These are phyloP conservation scores for Acholoe squamosa DNA, from an alignment of 2,888 invertebrate genomes.

Conservation along the genomic window DNA sequence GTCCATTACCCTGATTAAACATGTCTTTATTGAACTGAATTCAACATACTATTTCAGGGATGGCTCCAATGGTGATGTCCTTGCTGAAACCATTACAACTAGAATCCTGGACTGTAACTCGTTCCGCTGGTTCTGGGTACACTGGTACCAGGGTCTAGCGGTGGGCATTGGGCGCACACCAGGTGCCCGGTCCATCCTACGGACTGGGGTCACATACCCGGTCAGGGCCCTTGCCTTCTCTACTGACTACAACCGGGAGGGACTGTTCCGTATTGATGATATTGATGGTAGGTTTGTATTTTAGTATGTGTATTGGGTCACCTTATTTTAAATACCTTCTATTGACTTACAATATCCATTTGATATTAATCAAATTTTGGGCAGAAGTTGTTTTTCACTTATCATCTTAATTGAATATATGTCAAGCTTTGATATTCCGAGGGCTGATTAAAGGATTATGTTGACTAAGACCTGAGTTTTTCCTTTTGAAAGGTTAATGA, in stretches of 20 bases:
- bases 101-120: background rate
- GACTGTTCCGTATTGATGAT: background rate
- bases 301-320: too few species aligned
- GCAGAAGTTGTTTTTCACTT: too few species aligned
- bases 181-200: background rate
- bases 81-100: background rate
- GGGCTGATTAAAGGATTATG: too few species aligned
- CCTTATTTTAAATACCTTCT: too few species aligned
- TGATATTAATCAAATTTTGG: too few species aligned
- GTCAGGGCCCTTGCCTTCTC: background rate
- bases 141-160: slow-evolving; percentile 53
- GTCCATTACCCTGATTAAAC: too few species aligned
- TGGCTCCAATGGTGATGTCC: background rate
- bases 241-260: background rate
- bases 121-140: slow-evolving; percentile 33
- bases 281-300: background rate
- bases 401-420: too few species aligned
- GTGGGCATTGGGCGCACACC: slow-evolving; percentile 1
- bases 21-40: too few species aligned
- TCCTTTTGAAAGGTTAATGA: too few species aligned
- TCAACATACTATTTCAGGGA: background rate
- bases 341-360: too few species aligned
- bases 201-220: background rate
- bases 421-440: too few species aligned
- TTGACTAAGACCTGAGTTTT: too few species aligned